Conservation (phyloP, 1,140 invertebrate genomes). For the Zaprionus ornatus region DNA sequence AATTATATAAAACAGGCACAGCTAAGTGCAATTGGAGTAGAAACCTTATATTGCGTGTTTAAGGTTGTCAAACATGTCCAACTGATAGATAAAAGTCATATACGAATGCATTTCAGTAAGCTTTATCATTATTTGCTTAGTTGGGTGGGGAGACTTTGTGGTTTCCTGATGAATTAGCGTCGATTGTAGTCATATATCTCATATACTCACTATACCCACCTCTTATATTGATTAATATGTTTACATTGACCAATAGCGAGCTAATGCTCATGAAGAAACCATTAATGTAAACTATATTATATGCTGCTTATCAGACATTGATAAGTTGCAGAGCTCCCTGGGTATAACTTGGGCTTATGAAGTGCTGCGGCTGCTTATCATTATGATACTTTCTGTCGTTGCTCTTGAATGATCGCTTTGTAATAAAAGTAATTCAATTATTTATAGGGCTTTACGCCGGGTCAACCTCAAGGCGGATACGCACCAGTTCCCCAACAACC, state of each 20-base stretch:
- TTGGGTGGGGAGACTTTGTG: background rate
- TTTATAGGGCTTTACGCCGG: slow-evolving; percentile 65
- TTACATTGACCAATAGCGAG: no score
- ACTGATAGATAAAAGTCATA: background rate
- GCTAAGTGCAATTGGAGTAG: no score
- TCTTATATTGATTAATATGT: no score
- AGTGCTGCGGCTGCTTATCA: no score
- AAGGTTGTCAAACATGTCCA: no score
- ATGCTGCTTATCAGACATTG: no score
- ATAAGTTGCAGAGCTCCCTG: background rate
- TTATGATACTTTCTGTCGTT: no score
- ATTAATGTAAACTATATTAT: no score
- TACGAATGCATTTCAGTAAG: background rate
- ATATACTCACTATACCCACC: background rate
- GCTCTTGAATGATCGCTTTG: no score
- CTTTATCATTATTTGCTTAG: background rate
- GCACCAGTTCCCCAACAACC: slow-evolving; percentile 76
- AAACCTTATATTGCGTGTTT: no score
- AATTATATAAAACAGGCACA: background rate
- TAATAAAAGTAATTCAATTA: background rate
- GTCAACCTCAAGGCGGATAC: slow-evolving; percentile 54
- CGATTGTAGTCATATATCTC: background rate
- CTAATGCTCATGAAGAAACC: no score
- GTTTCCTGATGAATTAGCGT: background rate
- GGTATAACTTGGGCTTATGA: no score